These are phyloP conservation scores for Parotocinclus haroldoi DNA, from an alignment of 2,797 vertebrate genomes.

Conservation along the genomic window DNA sequence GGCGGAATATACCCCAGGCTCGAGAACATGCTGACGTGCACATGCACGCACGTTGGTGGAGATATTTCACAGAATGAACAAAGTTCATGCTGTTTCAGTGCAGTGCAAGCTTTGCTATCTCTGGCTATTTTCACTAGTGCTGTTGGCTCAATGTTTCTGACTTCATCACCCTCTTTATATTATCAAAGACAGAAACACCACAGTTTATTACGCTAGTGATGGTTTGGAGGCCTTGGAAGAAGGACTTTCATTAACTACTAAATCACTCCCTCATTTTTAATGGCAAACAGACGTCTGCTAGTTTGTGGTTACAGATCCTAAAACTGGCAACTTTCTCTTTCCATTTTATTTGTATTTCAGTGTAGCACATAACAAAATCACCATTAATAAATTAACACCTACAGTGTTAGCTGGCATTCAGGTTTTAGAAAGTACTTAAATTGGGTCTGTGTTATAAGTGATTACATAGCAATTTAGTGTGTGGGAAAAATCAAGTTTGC, in stretches of 20 bases:
- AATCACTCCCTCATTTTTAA: conserved; percentile 29
- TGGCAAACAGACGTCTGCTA: conserved; percentile 41
- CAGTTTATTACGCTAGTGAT: conserved; percentile 44
- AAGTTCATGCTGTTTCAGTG: conserved; percentile 25
- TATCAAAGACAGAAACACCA: conserved; percentile 44
- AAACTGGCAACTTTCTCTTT: conserved; percentile 35
- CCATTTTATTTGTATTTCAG: conserved; percentile 26
- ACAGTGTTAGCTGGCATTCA: neutral
- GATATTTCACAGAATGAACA: conserved; percentile 32
- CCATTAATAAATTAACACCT: conserved; percentile 24
- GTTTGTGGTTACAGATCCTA: conserved; percentile 31
- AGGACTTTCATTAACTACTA: conserved; percentile 34
- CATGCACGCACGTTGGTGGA: conserved; percentile 17
- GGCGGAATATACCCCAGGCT: neutral
- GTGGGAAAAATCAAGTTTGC: no score
- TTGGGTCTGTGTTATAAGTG: neutral
- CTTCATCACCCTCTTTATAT: conserved; percentile 33
- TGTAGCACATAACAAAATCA: conserved; percentile 26
- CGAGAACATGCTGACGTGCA: conserved; percentile 21
- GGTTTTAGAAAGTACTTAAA: neutral
- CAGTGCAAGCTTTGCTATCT: conserved; percentile 17
- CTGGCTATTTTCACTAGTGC: conserved; percentile 39
- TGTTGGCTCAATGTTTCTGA: conserved; percentile 34
- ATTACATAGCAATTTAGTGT: neutral
- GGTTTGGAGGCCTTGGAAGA: conserved; percentile 31